Evolutionary conservation across 1,140 invertebrate species (phyloP).

Genomic region (Rhopalosiphum padi): DNA sequence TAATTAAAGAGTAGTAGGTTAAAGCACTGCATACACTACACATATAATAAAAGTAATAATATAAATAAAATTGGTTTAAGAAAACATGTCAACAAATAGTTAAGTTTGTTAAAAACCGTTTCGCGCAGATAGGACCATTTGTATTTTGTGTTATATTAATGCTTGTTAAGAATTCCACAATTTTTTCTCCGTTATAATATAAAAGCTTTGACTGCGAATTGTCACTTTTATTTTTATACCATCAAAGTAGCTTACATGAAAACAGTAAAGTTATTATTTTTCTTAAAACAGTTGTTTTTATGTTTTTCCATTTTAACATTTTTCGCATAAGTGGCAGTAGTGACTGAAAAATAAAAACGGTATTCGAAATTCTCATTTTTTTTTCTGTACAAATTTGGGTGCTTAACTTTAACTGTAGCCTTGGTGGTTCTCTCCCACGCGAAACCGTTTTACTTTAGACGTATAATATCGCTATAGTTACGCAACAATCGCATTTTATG

Average conservation of each 20-base stretch:
- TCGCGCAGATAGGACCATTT: background rate
- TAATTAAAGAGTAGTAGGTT: too few relatives aligned
- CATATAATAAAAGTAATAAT: too few relatives aligned
- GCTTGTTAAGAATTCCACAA: background rate
- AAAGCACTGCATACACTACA: too few relatives aligned
- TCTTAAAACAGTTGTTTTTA: background rate
- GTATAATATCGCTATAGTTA: background rate
- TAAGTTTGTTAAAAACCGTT: background rate
- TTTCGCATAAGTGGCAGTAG: background rate
- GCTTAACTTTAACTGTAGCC: background rate
- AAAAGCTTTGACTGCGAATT: background rate
- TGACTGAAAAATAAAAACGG: background rate
- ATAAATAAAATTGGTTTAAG: too few relatives aligned
- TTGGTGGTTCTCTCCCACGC: too few relatives aligned
- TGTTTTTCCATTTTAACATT: background rate
- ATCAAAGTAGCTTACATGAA: background rate
- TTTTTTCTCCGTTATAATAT: background rate
- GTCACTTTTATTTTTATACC: too few relatives aligned
- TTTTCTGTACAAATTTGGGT: background rate
- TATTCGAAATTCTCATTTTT: background rate
- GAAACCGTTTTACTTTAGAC: too few relatives aligned
- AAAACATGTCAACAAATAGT: too few relatives aligned
- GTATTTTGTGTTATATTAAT: background rate
- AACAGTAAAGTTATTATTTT: background rate
- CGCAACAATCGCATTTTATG: background rate